These are phyloP conservation scores for Meriones psammophilus DNA, from an alignment of 2,797 vertebrate species.

Conservation along the genomic window DNA sequence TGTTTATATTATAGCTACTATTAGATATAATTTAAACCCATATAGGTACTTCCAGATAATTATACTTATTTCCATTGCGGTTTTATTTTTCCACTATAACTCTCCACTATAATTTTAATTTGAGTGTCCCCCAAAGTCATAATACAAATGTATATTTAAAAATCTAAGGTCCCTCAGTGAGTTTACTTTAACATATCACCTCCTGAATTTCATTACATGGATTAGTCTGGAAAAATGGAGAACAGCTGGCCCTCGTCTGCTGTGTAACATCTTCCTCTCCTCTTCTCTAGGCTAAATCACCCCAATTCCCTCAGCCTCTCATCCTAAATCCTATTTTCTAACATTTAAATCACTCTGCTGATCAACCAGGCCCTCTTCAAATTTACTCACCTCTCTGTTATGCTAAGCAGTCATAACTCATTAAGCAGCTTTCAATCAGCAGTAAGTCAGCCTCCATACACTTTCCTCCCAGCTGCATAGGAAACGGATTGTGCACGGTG, in stretches of 20 bases:
- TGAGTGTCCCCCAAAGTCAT: constrained; percentile 62
- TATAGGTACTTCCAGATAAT: constrained; percentile 9
- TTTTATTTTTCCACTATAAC: constrained; percentile 31
- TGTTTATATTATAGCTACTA: constrained; percentile 27
- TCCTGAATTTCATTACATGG: constrained; percentile 75
- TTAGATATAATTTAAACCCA: constrained; percentile 31
- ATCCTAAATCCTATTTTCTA: constrained; percentile 75
- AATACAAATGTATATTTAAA: constrained; percentile 59
- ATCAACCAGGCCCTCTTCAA: constrained; percentile 75
- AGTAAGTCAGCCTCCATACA: constrained; percentile 64
- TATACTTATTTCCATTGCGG: constrained; percentile 45
- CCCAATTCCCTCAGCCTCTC: constrained; percentile 79
- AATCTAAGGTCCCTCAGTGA: constrained; percentile 36
- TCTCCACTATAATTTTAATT: constrained; percentile 65
- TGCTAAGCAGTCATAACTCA: constrained; percentile 77
- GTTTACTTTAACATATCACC: constrained; percentile 70
- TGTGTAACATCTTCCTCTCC: not conserved
- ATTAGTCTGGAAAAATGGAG: constrained; percentile 71
- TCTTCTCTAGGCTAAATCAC: constrained; percentile 66
- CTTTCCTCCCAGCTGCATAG: not conserved
- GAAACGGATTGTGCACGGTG: not conserved
- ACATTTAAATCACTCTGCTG: constrained; percentile 77
- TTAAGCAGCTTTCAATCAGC: constrained; percentile 72
- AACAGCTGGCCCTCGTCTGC: constrained; percentile 73
- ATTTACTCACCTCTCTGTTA: constrained; percentile 77